These are phyloP conservation scores for Mesorhabditis sp. DNA, from an alignment of 2,888 invertebrate genomes.

Conservation along the genomic window DNA sequence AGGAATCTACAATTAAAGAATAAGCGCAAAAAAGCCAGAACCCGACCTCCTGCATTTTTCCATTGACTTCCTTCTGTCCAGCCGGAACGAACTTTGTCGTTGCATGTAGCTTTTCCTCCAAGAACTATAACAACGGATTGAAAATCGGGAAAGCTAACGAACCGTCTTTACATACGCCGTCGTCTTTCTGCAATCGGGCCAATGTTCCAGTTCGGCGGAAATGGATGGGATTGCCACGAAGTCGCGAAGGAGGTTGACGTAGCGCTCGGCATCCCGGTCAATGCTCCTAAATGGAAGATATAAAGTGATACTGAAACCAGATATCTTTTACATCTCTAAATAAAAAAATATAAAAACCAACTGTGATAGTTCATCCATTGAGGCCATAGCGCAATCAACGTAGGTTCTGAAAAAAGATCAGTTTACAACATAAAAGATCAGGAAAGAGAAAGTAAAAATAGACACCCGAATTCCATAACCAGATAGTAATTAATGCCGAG, in stretches of 20 bases:
- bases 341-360: too few relatives aligned
- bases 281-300: constrained; percentile 67
- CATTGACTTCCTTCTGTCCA: constrained; percentile 66
- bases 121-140: not conserved
- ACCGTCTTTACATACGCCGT: constrained; percentile 70
- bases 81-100: constrained; percentile 37
- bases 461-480: too few relatives aligned
- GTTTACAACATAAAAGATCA: too few relatives aligned
- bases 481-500: too few relatives aligned
- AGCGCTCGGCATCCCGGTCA: constrained; percentile 73
- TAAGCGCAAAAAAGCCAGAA: constrained; percentile 20
- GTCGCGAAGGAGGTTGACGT: constrained; percentile 75
- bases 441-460: too few relatives aligned
- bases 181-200: constrained; percentile 79
- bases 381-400: too few relatives aligned
- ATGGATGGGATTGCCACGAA: constrained; percentile 90
- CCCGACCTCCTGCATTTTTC: not conserved
- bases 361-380: too few relatives aligned
- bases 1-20: not conserved
- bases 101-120: constrained; percentile 13
- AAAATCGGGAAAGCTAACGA: constrained; percentile 10
- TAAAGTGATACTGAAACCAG: not conserved
- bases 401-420: too few relatives aligned
- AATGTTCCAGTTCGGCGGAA: constrained; percentile 81
- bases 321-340: not conserved